Percentiles rank a stretch among this genome's conserved stretches.
Conservation (phyloP, 2,888 invertebrate species). For the Chouioia cunea region DNA sequence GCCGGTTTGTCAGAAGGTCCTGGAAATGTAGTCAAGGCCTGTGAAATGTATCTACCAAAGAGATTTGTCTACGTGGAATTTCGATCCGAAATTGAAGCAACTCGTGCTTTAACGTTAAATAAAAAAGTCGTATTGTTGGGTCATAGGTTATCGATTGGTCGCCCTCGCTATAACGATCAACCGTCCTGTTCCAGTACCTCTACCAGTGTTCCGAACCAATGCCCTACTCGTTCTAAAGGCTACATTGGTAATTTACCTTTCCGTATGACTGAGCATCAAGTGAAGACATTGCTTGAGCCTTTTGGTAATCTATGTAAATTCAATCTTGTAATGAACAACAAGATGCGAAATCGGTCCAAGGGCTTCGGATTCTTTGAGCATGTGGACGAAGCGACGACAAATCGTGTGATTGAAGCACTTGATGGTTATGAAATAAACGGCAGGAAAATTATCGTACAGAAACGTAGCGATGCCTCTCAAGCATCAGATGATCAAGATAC, state of each 20-base stretch:
- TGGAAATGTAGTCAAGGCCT: conserved; percentile 96
- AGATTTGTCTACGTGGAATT: conserved; percentile 97
- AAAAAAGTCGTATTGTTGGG: neutral
- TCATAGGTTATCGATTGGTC: conserved; percentile 1
- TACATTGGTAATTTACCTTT: conserved; percentile 98
- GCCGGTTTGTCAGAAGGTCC: conserved; percentile 97
- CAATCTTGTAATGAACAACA: conserved; percentile 98
- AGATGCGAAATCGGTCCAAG: conserved; percentile 97
- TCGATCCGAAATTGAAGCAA: neutral
- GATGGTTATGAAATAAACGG: conserved; percentile 99
- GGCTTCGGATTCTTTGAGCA: conserved; percentile 99
- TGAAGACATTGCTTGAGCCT: conserved; percentile 97
- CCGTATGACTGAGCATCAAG: conserved; percentile 99
- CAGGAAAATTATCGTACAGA: conserved; percentile 97
- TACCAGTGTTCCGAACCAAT: conserved; percentile 59
- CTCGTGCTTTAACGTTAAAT: neutral
- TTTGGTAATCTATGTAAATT: conserved; percentile 98
- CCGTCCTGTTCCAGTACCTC: conserved; percentile 86
- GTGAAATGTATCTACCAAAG: conserved; percentile 98
- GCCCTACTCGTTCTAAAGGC: conserved; percentile 89
- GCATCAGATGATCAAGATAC: conserved; percentile 95
- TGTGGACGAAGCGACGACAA: conserved; percentile 95
- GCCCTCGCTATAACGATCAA: conserved; percentile 79
- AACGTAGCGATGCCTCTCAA: conserved; percentile 95
- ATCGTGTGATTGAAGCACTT: conserved; percentile 97